Evolutionary conservation across 2,888 invertebrate genomes (phyloP), one percentile per base, ranked within the genome.

Genomic region (Hirtodrosophila histrioides): DNA sequence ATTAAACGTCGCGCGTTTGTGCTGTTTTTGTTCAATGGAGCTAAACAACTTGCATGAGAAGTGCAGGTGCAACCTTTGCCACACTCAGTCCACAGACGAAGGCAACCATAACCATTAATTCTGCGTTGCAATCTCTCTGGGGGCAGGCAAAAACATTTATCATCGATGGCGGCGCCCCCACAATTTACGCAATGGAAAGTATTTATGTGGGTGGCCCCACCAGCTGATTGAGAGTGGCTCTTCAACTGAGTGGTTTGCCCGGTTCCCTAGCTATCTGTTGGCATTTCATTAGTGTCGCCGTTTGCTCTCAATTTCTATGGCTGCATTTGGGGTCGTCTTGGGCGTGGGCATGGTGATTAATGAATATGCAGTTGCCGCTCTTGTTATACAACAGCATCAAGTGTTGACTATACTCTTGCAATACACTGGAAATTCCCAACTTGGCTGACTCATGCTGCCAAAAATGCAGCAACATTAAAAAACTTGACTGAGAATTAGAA

Each of bases 171-270:
- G 48, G 54, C 68, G 51, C 63, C 62, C 62, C 44, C 60, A 46
- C 65, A 66, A 69, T 62, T 81, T 83, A 83, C 77, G 81, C 86
- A 84, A 83, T 72, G 69, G 57, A 86, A 81, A 81, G 75, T 60
- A 54, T 62, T 51, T 74, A 40, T 48, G 65, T 80, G 86, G 65
- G 74, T 83, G 86, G 67, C 41, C 43, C 50, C 56, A 33, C 45
- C 33, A 58, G 56, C 56, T 55, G 63, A 48, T 64, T 55, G 31
- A 31, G 44, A 50, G 49, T 35, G 46, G 11, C 50, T 49, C 45
- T 48, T 41, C 31, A 31, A 11, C 31, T 31, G 31, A 31, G 9
- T 31, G 56, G 44, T 35, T 27, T 46, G 24, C 12, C 45, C 12
- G 11, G 11, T 5, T 29, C 24, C 40, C 40, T 33, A 33, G 49